phyloP scores from a whole-genome alignment of 2,888 invertebrate species.

The Ditylenchus weischeri region DNA sequence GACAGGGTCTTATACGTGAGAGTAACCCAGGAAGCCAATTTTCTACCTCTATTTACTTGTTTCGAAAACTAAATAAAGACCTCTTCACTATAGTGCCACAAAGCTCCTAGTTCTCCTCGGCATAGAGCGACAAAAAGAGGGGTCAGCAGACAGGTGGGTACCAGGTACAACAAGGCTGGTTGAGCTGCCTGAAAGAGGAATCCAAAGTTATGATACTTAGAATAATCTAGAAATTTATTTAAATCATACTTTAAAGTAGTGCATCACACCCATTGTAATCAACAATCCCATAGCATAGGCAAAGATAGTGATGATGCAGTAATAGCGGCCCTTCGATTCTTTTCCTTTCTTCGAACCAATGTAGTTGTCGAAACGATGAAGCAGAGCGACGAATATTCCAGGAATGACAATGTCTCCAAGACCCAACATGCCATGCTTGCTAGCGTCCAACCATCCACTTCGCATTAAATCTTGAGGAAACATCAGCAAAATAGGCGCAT shows the following conservation, averaged over 20 bases:
- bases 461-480: constrained; percentile 96
- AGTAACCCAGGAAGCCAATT: too few species aligned
- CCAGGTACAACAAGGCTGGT: constrained; percentile 92
- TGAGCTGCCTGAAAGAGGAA: constrained; percentile 64
- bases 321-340: constrained; percentile 49
- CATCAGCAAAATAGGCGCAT: constrained; percentile 93
- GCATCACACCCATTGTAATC: constrained; percentile 94
- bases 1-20: too few species aligned
- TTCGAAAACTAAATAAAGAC: too few species aligned
- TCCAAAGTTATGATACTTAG: too few species aligned
- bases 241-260: constrained; percentile 76
- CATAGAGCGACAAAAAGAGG: constrained; percentile 82
- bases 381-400: constrained; percentile 94
- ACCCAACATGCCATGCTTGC: constrained; percentile 93
- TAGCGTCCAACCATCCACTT: constrained; percentile 82
- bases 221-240: constrained; percentile 1
- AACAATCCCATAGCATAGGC: constrained; percentile 90
- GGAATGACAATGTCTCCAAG: constrained; percentile 98
- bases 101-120: constrained; percentile 75
- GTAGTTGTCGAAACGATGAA: constrained; percentile 79
- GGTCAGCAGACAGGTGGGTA: constrained; percentile 88
- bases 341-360: constrained; percentile 36
- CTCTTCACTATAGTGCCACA: constrained; percentile 57
- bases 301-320: constrained; percentile 81
- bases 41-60: too few species aligned